Percentiles rank a stretch among this genome's conserved stretches.
Conservation (phyloP, 2,888 invertebrate species). For the Tiliacea aurago region DNA sequence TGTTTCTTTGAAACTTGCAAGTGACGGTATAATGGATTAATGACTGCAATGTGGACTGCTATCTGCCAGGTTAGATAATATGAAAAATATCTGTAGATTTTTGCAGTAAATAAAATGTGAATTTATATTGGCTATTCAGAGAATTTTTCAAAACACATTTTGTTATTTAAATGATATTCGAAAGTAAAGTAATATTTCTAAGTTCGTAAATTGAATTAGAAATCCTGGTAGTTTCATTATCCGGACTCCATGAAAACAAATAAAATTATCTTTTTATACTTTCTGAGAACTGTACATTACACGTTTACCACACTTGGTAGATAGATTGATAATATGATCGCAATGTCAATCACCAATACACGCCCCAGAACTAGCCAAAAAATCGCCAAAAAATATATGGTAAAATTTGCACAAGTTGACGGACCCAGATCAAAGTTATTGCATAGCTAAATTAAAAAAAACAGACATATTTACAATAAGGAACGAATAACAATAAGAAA, state of each 20-base stretch:
- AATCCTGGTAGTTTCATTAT: not conserved
- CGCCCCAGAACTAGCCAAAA: not conserved
- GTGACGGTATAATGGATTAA: not conserved
- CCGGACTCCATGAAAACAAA: not conserved
- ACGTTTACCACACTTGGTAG: not conserved
- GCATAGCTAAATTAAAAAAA: too few relatives aligned
- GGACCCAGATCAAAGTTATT: too few relatives aligned
- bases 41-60: not conserved
- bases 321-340: not conserved
- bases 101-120: too few relatives aligned
- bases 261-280: not conserved
- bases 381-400: slow-evolving; percentile 1
- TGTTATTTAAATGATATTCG: too few relatives aligned
- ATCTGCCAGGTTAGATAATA: not conserved
- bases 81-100: not conserved
- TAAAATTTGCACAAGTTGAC: too few relatives aligned
- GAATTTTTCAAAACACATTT: not conserved
- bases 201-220: not conserved
- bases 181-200: not conserved
- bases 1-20: not conserved
- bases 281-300: not conserved
- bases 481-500: too few relatives aligned
- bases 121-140: not conserved
- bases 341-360: not conserved
- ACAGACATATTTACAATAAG: too few relatives aligned